A percentile compares a stretch with the other conserved stretches of the same genome.
Evolutionary conservation across 2,113 vertebrate genomes (phyloP).

Genomic region (Myotis yumanensis): DNA sequence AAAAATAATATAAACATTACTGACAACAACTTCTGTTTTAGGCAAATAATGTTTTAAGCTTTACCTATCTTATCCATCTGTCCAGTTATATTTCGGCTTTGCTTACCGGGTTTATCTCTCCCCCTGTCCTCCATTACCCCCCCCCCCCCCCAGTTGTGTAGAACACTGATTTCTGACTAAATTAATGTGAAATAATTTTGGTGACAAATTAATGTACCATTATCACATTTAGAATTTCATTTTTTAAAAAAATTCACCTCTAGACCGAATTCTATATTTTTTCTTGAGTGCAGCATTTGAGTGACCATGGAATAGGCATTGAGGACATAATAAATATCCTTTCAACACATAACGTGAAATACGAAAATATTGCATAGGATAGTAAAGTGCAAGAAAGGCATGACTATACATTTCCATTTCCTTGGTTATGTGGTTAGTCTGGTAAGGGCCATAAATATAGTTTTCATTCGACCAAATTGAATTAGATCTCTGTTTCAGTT

Average conservation of each 20-base stretch:
- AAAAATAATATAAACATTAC: background rate
- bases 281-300: constrained; percentile 27
- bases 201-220: background rate
- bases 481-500: background rate
- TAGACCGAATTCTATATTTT: background rate
- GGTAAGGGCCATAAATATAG: background rate
- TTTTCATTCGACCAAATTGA: background rate
- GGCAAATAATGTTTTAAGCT: background rate
- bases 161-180: constrained; percentile 35
- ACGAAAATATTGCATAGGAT: background rate
- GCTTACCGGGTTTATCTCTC: too few relatives aligned
- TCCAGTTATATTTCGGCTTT: background rate
- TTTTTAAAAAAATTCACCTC: constrained; percentile 34
- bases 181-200: constrained; percentile 25
- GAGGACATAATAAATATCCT: background rate
- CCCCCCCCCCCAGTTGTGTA: background rate
- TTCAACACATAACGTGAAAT: background rate
- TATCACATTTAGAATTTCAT: constrained; percentile 3
- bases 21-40: background rate
- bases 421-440: background rate
- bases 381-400: background rate
- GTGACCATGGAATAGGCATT: background rate
- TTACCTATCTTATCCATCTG: background rate
- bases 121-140: too few relatives aligned
- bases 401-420: background rate